Base-by-base conservation (phyloP, 2,797 vertebrate species). In the Anniella stebbinsi region DNA sequence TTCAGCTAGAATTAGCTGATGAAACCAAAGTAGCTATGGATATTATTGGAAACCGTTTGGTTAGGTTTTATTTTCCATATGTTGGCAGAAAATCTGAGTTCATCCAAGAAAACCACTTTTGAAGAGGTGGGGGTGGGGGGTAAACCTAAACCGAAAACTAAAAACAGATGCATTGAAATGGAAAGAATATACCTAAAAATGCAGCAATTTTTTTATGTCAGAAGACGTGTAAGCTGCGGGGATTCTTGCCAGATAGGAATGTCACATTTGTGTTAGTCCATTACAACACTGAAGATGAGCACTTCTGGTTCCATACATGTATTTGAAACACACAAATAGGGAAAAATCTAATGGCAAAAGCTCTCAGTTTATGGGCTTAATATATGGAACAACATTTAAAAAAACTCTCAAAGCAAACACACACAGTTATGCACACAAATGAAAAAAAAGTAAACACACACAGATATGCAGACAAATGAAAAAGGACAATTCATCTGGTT, bases 1-100 rank as follows among this genome's bases (percentile, higher is more conserved):
- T 63, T 28, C 77, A 92, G 25, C 57, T 7, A 45, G 89, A 89
- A 93, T 87, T 8, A 83, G 36, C 85, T 89, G 33, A 87, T 85
- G 88, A 89, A 89, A 91, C 92, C 84, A 92, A 86, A 91, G 93
- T 87, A 95, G 69, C 36, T 87, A 87, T 81, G 4, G 3, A 83
- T 30, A 82, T 92, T 66, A 51, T 85, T 78, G 78, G 66, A 86
- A 93, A 41, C 87, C n/a, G 51, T 63, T 66, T 91, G 77, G 72
- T 33, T 93, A 70, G 73, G 12, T 88, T 83, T 89, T 90, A 86
- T 75, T 94, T 91, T 88, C 57, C 82, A 48, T n/a, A 77, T 41
- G 9, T 60, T 86, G 80, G 76, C 89, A 91, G 93, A 87, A 88
- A 92, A 72, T 45, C 25, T 54, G 73, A 63, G 63, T 95, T 91